Evolutionary conservation across 2,888 invertebrate genomes (phyloP), one percentile per base, ranked within the genome.

Genomic region (Stratiomys singularior): DNA sequence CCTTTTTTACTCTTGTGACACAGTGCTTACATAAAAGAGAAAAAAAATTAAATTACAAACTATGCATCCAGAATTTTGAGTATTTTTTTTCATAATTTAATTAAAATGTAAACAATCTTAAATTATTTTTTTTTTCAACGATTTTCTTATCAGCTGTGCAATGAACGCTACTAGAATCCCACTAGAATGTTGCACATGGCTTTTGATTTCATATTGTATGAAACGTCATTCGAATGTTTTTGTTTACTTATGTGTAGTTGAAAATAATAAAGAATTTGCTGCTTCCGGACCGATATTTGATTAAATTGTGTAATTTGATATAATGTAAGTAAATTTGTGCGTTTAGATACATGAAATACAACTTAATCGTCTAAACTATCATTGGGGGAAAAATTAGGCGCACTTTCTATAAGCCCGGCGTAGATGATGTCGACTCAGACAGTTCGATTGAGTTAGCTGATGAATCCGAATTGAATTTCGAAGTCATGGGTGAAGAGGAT

Each of bases 381-480:
- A 18, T 21, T 0, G 30, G 76, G 46, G 78, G 37, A 37, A 18
- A 46, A 69, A 66, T 77, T 63, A 79, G 79, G 79, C 78, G 79
- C 47, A 52, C 77, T 64, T 79, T 79, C 44, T 79, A 77, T 47
- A 79, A 79, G 44, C 79, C 79, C 15, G 78, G 79, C 4, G 64
- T 78, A 28, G 78, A 79, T 44, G 77, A 79, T 60, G 74, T 63
- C 13, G 78, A 78, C n/a, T 77, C 78, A 5, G 79, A 79, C 58
- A 77, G 77, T 74, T 79, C 79, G 1, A 72, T 79, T 37, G 77
- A 77, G 21, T 28, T 66, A 11, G 64, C 52, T 9, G 72, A 72
- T 15, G 72, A 77, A 21, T 60, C 47, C 1, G 77, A 77, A 1
- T 13, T 71, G 44, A 69, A 67, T 25, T 52, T 69, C 4, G 77